Evolutionary conservation across 2,888 invertebrate species (phyloP), one percentile per base, ranked within the genome.

Genomic region (Proisotoma minuta): DNA sequence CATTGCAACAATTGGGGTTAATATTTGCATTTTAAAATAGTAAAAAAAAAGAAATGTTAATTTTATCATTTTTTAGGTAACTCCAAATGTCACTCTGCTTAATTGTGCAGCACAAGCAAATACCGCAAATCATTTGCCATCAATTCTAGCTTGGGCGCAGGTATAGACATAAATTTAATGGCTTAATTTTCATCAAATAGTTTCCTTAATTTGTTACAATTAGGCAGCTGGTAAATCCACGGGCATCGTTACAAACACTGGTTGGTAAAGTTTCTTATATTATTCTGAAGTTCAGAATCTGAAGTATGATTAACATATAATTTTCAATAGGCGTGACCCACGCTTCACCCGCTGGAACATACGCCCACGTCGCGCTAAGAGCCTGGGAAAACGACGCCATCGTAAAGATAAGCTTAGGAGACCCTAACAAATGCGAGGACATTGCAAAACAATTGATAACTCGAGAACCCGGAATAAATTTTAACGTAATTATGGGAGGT

Each of bases 391-490:
- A 89, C 71, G 91, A 91, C 69, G 79, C 80, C 0, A 80, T 74
- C 23, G 84, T 89, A 77, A 80, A 81, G 0, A 76, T 75, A 1
- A 74, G 75, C 5, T 75, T 76, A 1, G 2, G 26, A 0, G 59
- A 73, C 56, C 62, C 72, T 0, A 26, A 65, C 0, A 8, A 23
- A 1, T 93, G 93, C 76, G 87, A 87, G 76, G 94, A 94, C 75
- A 91, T 92, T 62, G 93, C 88, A 0, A 80, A 86, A 3, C 93
- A 93, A 75, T 79, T 94, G 56, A 78, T 94, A 0, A 87, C 91
- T 74, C 84, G 87, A 73, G 80, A 82, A 65, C 90, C 91, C 0
- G 93, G 92, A 0, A 84, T 79, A 69, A 83, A 85, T 75, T 82
- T 89, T 18, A 84, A 87, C 76, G 88, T 87, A 74, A 22, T 73